Evolutionary conservation across 2,888 invertebrate genomes (phyloP).

Genomic region (Frankliniella fusca): DNA sequence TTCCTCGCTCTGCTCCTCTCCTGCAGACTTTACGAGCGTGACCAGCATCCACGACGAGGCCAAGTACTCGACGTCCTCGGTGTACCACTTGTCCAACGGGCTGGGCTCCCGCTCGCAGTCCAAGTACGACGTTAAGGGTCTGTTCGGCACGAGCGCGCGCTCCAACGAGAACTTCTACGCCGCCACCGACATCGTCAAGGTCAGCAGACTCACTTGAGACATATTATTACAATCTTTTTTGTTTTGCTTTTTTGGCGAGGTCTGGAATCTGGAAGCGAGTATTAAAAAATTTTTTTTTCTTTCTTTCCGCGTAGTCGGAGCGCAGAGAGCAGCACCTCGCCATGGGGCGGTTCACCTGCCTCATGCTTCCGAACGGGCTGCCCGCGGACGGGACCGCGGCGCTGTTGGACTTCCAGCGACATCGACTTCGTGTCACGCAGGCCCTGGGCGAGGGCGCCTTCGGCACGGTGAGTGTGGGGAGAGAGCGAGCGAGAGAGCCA

Average conservation of each 20-base stretch:
- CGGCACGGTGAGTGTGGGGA: constrained; percentile 65
- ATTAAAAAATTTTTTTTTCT: not conserved
- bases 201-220: constrained; percentile 41
- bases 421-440: constrained; percentile 75
- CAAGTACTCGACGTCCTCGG: constrained; percentile 48
- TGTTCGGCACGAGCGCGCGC: constrained; percentile 43
- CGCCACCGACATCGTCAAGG: constrained; percentile 72
- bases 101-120: constrained; percentile 44
- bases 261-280: not conserved
- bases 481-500: too few relatives aligned
- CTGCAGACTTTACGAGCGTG: constrained; percentile 49
- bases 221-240: too few relatives aligned
- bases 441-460: constrained; percentile 84
- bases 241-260: not conserved
- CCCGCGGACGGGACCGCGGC: constrained; percentile 60
- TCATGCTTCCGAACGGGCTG: constrained; percentile 66
- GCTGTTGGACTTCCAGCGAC: constrained; percentile 75
- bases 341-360: constrained; percentile 67
- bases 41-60: constrained; percentile 50
- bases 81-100: constrained; percentile 48
- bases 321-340: constrained; percentile 61
- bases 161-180: constrained; percentile 66
- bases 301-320: constrained; percentile 51
- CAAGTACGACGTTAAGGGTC: constrained; percentile 47
- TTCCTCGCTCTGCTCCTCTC: constrained; percentile 33